Evolutionary conservation across 2,797 vertebrate species (phyloP).

Genomic region (Pangasius macronema): DNA sequence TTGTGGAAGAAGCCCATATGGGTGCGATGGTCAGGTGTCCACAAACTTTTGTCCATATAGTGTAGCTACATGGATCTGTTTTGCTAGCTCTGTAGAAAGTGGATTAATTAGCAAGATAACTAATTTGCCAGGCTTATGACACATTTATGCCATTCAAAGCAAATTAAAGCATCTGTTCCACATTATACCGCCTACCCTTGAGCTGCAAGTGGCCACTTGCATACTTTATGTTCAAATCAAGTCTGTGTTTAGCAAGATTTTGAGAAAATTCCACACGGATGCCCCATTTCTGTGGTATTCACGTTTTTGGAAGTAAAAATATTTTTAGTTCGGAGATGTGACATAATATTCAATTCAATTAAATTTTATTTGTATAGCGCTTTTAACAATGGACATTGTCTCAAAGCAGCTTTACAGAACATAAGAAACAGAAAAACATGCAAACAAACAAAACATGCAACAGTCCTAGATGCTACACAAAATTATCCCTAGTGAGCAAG

Average conservation of each 20-base stretch:
- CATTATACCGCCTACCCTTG: not conserved
- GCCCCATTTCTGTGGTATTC: not conserved
- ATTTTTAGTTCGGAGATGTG: not conserved
- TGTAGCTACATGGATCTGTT: not conserved
- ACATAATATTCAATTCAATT: too few relatives aligned
- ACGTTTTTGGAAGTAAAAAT: not conserved
- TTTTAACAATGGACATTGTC: too few relatives aligned
- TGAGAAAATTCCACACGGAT: not conserved
- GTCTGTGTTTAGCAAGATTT: not conserved
- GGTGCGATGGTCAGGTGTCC: not conserved
- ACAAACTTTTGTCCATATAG: not conserved
- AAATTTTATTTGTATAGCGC: too few relatives aligned
- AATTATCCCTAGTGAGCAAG: too few relatives aligned
- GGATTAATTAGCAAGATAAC: not conserved
- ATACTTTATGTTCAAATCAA: not conserved
- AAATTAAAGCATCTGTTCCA: not conserved
- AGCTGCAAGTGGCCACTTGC: not conserved
- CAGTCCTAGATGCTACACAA: too few relatives aligned
- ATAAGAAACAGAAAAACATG: too few relatives aligned
- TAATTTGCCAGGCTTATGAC: not conserved
- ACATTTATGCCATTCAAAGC: not conserved
- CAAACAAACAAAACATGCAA: too few relatives aligned
- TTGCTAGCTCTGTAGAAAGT: not conserved
- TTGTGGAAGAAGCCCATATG: not conserved
- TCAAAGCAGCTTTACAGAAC: too few relatives aligned